A percentile compares a stretch with the other conserved stretches of the same genome.
Conservation (phyloP, 2,888 invertebrate species). For the Drosophila nr. medialis region DNA sequence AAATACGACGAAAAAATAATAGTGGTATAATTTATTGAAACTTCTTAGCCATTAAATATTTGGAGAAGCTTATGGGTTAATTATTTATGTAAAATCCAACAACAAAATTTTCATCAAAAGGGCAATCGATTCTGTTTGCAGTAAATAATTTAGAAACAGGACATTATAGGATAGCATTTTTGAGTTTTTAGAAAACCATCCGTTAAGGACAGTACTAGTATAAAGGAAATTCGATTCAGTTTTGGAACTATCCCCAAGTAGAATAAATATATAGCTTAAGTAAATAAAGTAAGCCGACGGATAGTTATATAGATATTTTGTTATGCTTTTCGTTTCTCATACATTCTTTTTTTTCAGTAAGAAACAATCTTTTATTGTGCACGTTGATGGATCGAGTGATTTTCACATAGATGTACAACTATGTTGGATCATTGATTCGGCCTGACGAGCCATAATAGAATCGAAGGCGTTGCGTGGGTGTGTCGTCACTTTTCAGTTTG, state of each 20-base stretch:
- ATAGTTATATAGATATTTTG: not conserved
- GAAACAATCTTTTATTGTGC: conserved; percentile 13
- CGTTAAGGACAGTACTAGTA: not conserved
- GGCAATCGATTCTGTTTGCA: not conserved
- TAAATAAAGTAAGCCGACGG: not conserved
- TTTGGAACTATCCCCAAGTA: not conserved
- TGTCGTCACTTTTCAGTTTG: conserved; percentile 59
- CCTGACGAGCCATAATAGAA: conserved; percentile 6
- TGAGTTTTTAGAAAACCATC: rapidly evolving
- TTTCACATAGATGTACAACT: conserved; percentile 28
- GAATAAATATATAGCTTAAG: not conserved
- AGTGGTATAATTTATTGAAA: not conserved
- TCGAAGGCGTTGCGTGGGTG: conserved; percentile 62
- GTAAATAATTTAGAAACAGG: not conserved
- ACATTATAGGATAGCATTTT: not conserved
- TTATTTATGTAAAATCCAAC: not conserved
- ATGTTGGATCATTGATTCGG: conserved; percentile 25
- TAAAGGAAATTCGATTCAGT: not conserved
- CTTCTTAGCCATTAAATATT: not conserved
- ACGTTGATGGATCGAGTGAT: conserved; percentile 37
- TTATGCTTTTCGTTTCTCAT: not conserved
- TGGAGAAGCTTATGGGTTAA: not conserved
- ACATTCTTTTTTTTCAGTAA: not conserved
- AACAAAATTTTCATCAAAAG: not conserved
- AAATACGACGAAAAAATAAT: rapidly evolving